Base-by-base conservation (phyloP, 2,888 invertebrate genomes). In the Pimpla rufipes region DNA sequence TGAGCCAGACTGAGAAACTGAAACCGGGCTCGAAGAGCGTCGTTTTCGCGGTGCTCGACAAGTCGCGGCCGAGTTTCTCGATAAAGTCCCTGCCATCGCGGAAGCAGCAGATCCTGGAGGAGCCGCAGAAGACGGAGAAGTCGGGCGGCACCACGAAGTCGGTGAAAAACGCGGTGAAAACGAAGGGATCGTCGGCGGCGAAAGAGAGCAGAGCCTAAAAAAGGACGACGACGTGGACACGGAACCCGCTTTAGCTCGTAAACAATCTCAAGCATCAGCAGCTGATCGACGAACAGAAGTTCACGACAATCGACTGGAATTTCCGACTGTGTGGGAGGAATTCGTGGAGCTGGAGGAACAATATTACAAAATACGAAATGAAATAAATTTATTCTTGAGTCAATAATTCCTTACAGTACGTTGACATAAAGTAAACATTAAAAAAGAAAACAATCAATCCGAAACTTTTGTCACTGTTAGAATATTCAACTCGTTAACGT, bases 271-370 rank as follows among this genome's bases (percentile, higher is more conserved):
- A 99, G 93, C 97, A 98, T 92, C 98, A 98, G 92, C 95, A 99
- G 74, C 95, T 98, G 62, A 96, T 98, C 66, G 99, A 99, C 90
- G 99, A 99, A 92, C 98, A 98, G 89, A 97, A 97, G 93, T 94
- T 99, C 79, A 98, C 98, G 94, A 96, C 97, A 5, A 94, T 99
- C 21, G 98, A 98, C 93, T 99, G 99, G 99, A 98, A 98, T 92
- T 99, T 99, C 91, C 97, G 0, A 96, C 97, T 0, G 99, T 99
- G 0, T 95, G 98, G 35, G 97, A 97, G 89, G 99, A 99, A 91
- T 99, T 99, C 94, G 97, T 98, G 13, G 98, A 98, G 18, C 95
- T 99, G n/a, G n/a, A n/a, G n/a, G n/a, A n/a, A n/a, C n/a, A n/a
- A n/a, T n/a, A n/a, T n/a, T n/a, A n/a, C n/a, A n/a, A n/a, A n/a